Conservation (phyloP, 1,140 invertebrate species). For the Diorhabda sublineata region DNA sequence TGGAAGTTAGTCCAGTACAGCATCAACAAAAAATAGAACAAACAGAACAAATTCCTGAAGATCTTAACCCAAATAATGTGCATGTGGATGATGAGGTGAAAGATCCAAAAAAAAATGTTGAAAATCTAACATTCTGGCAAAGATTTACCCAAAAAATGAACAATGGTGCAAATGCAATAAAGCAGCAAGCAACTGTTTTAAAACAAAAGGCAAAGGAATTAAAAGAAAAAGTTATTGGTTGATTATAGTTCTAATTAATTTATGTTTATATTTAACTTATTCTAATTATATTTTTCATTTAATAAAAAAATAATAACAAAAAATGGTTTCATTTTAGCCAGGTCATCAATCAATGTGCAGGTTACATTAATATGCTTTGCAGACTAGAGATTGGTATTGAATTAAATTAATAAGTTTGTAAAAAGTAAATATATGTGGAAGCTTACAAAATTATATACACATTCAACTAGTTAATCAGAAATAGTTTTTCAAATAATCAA, state of each 20-base stretch:
- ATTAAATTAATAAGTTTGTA: neutral
- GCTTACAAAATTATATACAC: too few species aligned
- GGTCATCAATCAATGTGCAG: neutral
- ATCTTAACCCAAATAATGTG: too few species aligned
- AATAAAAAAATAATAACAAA: neutral
- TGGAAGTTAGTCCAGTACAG: too few species aligned
- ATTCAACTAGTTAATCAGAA: too few species aligned
- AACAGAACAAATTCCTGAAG: too few species aligned
- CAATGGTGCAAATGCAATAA: conserved; percentile 12
- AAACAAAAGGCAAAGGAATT: conserved; percentile 6
- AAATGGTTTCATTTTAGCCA: neutral
- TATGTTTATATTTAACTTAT: conserved; percentile 4
- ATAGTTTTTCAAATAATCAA: too few species aligned
- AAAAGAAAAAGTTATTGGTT: conserved; percentile 25
- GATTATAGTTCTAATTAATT: conserved; percentile 3
- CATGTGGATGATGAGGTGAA: neutral
- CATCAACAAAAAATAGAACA: too few species aligned
- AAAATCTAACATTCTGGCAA: conserved; percentile 21
- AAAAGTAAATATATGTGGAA: too few species aligned
- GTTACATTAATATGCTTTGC: neutral
- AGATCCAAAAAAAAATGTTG: conserved; percentile 8
- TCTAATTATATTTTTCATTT: conserved; percentile 5
- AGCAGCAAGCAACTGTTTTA: too few species aligned
- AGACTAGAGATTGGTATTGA: neutral
- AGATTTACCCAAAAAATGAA: conserved; percentile 27